Percentiles rank a stretch among this genome's conserved stretches.
These are phyloP conservation scores for Tokudaia tokunoshimensis DNA, from an alignment of 2,797 vertebrate genomes.

Conservation along the genomic window DNA sequence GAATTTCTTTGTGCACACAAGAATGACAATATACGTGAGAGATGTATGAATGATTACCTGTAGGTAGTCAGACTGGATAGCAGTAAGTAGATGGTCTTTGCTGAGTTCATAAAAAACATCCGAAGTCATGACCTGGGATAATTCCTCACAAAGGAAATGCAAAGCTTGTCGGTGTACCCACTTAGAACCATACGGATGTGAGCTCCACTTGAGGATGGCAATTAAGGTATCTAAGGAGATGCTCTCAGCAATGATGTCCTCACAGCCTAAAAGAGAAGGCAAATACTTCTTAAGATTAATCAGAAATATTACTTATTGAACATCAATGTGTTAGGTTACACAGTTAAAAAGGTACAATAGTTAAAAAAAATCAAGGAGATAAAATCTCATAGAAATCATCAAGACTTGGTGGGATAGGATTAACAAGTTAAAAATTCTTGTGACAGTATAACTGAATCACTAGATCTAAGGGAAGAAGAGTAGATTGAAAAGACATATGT, in stretches of 20 bases:
- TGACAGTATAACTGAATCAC: background rate
- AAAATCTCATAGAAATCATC: slow-evolving; percentile 68
- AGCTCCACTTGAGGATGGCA: slow-evolving; percentile 99
- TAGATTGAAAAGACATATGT: background rate
- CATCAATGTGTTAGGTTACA: slow-evolving; percentile 47
- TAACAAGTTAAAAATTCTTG: slow-evolving; percentile 16
- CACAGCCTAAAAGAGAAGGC: slow-evolving; percentile 92
- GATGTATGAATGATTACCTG: slow-evolving; percentile 91
- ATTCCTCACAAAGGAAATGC: slow-evolving; percentile 99
- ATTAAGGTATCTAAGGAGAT: slow-evolving; percentile 97
- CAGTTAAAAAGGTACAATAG: slow-evolving; percentile 50
- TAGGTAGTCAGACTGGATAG: slow-evolving; percentile 98
- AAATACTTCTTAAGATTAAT: slow-evolving; percentile 81
- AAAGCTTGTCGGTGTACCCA: slow-evolving; percentile 99
- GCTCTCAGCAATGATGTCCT: slow-evolving; percentile 98
- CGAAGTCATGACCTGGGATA: slow-evolving; percentile 97
- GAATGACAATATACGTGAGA: slow-evolving; percentile 55
- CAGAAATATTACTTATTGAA: slow-evolving; percentile 72
- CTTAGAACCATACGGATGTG: slow-evolving; percentile 98
- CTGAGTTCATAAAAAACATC: slow-evolving; percentile 97
- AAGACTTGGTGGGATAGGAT: slow-evolving; percentile 59
- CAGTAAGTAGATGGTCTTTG: slow-evolving; percentile 97
- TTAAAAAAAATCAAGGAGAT: slow-evolving; percentile 62
- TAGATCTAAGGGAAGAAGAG: background rate
- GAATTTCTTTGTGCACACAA: slow-evolving; percentile 28